Conservation (phyloP, 2,113 vertebrate species). For the Gasterosteus aculeatus region DNA sequence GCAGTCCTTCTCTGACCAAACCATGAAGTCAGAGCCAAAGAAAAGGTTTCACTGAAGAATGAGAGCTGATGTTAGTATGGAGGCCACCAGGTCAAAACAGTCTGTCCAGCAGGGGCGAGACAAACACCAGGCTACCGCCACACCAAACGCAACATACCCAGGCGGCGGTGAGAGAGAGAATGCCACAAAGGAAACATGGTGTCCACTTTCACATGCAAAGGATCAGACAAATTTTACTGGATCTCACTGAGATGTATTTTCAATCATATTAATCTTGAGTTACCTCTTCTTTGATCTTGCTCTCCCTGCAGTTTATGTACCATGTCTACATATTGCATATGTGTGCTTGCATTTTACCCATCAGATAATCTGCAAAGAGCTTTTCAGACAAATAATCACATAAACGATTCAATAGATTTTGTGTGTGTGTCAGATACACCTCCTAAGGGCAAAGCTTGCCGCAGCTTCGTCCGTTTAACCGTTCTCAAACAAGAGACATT, state of each 20-base stretch:
- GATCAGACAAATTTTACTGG: background rate
- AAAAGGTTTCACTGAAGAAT: conserved; percentile 7
- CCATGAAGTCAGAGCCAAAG: conserved; percentile 10
- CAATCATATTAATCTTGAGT: conserved; percentile 15
- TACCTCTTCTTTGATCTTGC: conserved; percentile 11
- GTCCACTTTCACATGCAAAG: background rate
- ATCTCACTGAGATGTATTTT: conserved; percentile 1
- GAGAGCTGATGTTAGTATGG: conserved; percentile 32
- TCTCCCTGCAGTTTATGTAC: background rate
- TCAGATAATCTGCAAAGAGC: background rate
- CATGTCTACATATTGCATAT: background rate
- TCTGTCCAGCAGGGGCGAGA: conserved; percentile 3
- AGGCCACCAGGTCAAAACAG: conserved; percentile 10
- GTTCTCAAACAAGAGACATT: conserved; percentile 73
- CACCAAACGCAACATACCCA: background rate
- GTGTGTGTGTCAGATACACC: conserved; percentile 35
- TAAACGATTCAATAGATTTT: background rate
- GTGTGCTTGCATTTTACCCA: background rate
- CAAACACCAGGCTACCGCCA: background rate
- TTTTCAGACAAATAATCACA: background rate
- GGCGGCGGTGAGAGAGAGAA: conserved; percentile 41
- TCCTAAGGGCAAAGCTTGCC: conserved; percentile 48
- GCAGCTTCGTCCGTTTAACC: conserved; percentile 38
- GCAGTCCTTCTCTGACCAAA: conserved; percentile 1
- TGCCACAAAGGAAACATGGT: background rate